Base-by-base conservation (phyloP, 2,888 invertebrate species). In the Heliconius cydno region DNA sequence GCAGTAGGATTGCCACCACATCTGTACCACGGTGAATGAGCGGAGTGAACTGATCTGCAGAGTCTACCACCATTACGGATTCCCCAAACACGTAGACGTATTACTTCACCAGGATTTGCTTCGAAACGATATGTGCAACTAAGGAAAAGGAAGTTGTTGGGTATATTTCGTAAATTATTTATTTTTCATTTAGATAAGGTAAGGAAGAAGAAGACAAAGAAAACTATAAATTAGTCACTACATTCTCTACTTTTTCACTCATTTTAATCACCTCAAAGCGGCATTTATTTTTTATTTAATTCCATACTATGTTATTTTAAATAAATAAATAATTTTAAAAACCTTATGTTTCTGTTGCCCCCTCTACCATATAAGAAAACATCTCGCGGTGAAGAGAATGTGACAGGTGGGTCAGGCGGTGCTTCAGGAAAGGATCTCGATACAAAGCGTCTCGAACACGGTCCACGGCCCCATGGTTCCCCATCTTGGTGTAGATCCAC, bases 111-210 rank as follows among this genome's bases (percentile, higher is more conserved):
- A 76, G 97, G 96, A 86, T 97, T 97, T 0, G 97, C 98, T 92
- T 98, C 98, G 88, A 98, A 98, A 72, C 98, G 97, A 91, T 98
- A 98, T 71, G 97, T 96, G 92, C 98, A 98, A 87, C 97, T 97
- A 73, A 72, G 60, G 2, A 60, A 3, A 34, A 10, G n/a, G 7
- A n/a, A 57, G 9, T 22, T 57, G 57, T 52, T 46, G 5, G 5
- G 46, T 46, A 46, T 13, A 46, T 41, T 41, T 41, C 13, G 13
- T 41, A 13, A 41, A 41, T 1, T 41, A 41, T 41, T 41, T 4
- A 41, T 41, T 41, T 5, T 7, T 41, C 13, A 41, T 4, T 66
- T 66, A 66, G 5, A 9, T 22, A 2, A 67, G 10, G 66, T 2
- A 22, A 30, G 30, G 38, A 41, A 28, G 28, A 28, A 28, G 28